Evolutionary conservation across 2,888 invertebrate genomes (phyloP), one percentile per base, ranked within the genome.

Genomic region (Chrysolina haemoptera): DNA sequence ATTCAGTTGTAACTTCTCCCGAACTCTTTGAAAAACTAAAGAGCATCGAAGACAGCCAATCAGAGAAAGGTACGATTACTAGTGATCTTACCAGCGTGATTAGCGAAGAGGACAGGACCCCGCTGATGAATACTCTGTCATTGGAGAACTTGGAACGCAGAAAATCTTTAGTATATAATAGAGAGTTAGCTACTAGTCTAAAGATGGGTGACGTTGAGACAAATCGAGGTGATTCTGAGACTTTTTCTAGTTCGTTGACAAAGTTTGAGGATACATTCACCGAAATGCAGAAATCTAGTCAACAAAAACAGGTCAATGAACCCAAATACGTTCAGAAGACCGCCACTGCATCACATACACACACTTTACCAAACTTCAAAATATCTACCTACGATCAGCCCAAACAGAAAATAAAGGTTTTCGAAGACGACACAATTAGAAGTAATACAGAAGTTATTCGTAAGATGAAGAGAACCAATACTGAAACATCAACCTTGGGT

Each of bases 361-460:
- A 83, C 40, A 85, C 85, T 22, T 81, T 88, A 67, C 88, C 88
- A 10, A 88, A 88, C 77, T 88, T 88, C 78, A 87, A 88, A 83
- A 88, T 88, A 76, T 87, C 88, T 0, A 88, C 88, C 0, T 88
- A 88, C 78, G 86, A 88, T 72, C 84, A 84, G 65, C 87, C 88
- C 5, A 87, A 86, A 73, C 84, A 85, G 65, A 88, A 86, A 78
- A 86, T 88, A 41, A 87, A 87, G 73, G 88, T 88, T 16, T 88
- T 88, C 77, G 88, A 88, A 79, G 88, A 88, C 73, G 88, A 88
- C 68, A 88, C 87, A 12, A 83, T 88, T 53, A 79, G 87, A 73
- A 88, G 88, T 76, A 88, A 86, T 78, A 82, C 82, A 5, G 83
- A 84, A 63, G 78, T 76, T 68, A 78, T 79, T 66, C 68, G 72